Evolutionary conservation across 1,140 invertebrate genomes (phyloP), one percentile per base, ranked within the genome.

Genomic region (Cotesia vestalis): DNA sequence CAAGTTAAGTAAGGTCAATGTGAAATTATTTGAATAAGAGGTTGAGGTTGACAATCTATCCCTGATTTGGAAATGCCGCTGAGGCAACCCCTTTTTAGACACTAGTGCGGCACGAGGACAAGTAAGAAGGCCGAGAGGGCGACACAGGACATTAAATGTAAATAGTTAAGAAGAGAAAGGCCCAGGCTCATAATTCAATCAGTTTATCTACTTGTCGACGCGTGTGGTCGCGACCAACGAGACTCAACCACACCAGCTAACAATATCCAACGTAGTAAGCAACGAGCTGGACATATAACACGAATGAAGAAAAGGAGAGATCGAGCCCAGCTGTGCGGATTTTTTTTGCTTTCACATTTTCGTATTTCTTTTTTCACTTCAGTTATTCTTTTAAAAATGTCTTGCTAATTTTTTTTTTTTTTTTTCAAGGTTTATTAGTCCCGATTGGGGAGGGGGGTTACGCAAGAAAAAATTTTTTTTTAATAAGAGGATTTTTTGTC

Each of bases 181-280:
- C 78, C 80, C 80, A 14, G 53, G 81, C 79, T 81, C 85, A 80
- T 85, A 85, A 84, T 85, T 86, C 85, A 85, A 85, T 86, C 84
- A 85, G 80, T 86, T 86, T 86, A 85, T 85, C 83, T 86, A 83
- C 84, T 84, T 82, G 84, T 83, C 84, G 81, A 85, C 85, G 84
- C 84, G 85, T 86, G 85, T 86, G 85, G 85, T 84, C 85, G 82
- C 68, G 40, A 46, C 40, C 40, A 46, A 46, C 74, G 73, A 66
- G 70, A 70, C 51, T 35, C 52, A 53, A 51, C 46, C 59, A 61
- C 60, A 71, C 60, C 59, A 60, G 57, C 40, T 63, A 69, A 51
- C 62, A 62, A 36, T 46, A 51, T 52, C 40, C 40, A 11, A 46
- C 2, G 40, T 8, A 46, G 40, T 46, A 46, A 46, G 40, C 40